Evolutionary conservation across 2,113 vertebrate genomes (phyloP).

Genomic region (Oriolus oriolus): DNA sequence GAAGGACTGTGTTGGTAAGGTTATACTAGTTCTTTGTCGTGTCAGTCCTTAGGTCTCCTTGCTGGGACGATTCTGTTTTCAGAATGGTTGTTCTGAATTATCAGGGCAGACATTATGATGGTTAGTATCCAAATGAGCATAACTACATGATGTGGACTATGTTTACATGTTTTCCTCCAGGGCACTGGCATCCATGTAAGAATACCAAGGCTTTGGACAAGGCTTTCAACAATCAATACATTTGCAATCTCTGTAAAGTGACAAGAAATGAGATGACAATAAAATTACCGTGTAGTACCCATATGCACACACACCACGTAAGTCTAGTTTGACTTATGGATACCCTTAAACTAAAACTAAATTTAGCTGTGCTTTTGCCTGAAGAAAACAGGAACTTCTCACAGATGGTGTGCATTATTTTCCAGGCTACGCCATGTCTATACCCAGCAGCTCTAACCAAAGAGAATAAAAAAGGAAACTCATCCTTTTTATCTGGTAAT

Average conservation of each 20-base stretch:
- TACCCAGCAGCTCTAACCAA: not conserved
- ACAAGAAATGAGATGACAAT: slow-evolving; percentile 37
- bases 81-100: not conserved
- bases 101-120: not conserved
- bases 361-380: not conserved
- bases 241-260: slow-evolving; percentile 7
- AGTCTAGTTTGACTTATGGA: not conserved
- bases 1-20: not conserved
- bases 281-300: slow-evolving; percentile 25
- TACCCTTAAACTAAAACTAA: slow-evolving; percentile 21
- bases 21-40: not conserved
- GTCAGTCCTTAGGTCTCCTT: not conserved
- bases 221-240: slow-evolving; percentile 27
- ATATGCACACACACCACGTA: not conserved
- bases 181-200: not conserved
- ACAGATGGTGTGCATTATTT: slow-evolving; percentile 8
- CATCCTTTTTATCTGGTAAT: not conserved
- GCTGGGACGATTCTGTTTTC: not conserved
- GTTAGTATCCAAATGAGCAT: slow-evolving; percentile 13
- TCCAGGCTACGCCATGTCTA: not conserved
- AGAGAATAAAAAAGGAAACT: slow-evolving; percentile 9
- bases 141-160: not conserved
- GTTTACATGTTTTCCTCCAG: not conserved
- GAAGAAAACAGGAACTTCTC: slow-evolving; percentile 32
- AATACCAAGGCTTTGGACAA: slow-evolving; percentile 11